These are phyloP conservation scores for Xerus inauris DNA, from an alignment of 2,113 vertebrate genomes.

Conservation along the genomic window DNA sequence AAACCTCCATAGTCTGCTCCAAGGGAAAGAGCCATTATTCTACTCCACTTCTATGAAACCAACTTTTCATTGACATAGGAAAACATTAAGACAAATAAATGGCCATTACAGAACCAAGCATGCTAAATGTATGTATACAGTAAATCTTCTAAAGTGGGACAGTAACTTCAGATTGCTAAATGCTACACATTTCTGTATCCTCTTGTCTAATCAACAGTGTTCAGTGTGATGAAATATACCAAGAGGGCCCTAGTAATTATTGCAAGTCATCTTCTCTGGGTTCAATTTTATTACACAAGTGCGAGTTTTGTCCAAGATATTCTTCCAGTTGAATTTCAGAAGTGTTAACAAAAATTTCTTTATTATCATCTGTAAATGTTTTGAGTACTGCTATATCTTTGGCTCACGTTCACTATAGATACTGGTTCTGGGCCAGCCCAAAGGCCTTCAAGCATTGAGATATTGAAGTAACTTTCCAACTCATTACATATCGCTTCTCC, in stretches of 20 bases:
- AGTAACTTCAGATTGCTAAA: conserved; percentile 81
- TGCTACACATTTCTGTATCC: conserved; percentile 72
- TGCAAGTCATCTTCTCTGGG: conserved; percentile 44
- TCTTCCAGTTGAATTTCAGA: conserved; percentile 80
- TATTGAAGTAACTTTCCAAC: conserved; percentile 93
- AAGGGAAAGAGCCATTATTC: not conserved
- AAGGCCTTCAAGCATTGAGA: conserved; percentile 93
- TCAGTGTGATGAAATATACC: conserved; percentile 76
- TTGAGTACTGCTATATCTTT: conserved; percentile 88
- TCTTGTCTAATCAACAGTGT: conserved; percentile 78
- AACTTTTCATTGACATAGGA: conserved; percentile 46
- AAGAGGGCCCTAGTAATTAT: conserved; percentile 34
- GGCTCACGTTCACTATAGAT: conserved; percentile 88
- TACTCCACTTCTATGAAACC: not conserved
- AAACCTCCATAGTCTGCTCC: too few species aligned
- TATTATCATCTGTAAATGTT: conserved; percentile 89
- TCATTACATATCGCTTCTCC: conserved; percentile 90
- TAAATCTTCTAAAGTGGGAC: conserved; percentile 74
- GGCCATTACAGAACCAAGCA: conserved; percentile 73
- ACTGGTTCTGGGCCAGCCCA: conserved; percentile 91
- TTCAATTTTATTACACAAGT: conserved; percentile 71
- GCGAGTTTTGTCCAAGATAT: conserved; percentile 79
- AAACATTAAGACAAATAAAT: conserved; percentile 85
- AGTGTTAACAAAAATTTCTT: conserved; percentile 90
- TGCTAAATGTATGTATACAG: conserved; percentile 76